Evolutionary conservation across 1,140 invertebrate species (phyloP).

Genomic region (Leptinotarsa texana): DNA sequence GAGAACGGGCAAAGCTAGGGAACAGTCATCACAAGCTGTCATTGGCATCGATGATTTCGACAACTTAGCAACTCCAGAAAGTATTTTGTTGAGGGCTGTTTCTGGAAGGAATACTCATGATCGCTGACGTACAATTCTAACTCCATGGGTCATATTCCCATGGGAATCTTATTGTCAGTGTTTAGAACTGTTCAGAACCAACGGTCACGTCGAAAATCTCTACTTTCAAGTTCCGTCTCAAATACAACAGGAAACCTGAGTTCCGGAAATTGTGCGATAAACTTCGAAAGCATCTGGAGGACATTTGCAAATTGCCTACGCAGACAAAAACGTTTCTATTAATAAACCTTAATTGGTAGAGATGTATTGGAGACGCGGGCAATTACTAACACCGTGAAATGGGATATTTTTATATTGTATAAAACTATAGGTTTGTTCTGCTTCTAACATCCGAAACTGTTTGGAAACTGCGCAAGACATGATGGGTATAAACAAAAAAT

Average conservation of each 20-base stretch:
- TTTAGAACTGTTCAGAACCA: conserved; percentile 92
- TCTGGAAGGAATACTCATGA: conserved; percentile 98
- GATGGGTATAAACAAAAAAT: too few species aligned
- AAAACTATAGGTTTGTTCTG: too few species aligned
- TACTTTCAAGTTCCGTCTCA: conserved; percentile 97
- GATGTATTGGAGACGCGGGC: too few species aligned
- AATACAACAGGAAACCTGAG: conserved; percentile 97
- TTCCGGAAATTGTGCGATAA: conserved; percentile 98
- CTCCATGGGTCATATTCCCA: conserved; percentile 99
- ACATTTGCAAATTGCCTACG: conserved; percentile 84
- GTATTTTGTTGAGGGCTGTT: conserved; percentile 88
- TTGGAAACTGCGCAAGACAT: too few species aligned
- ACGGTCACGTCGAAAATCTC: conserved; percentile 90
- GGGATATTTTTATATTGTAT: too few species aligned
- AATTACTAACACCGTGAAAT: too few species aligned
- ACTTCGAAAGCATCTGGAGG: conserved; percentile 89
- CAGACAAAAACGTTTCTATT: conserved; percentile 80
- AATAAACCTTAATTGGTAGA: conserved; percentile 80
- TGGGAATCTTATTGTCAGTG: conserved; percentile 99
- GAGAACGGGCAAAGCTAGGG: conserved; percentile 90
- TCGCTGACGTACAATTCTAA: conserved; percentile 93
- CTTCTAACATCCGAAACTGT: too few species aligned
- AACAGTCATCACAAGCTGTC: conserved; percentile 91
- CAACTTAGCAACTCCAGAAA: conserved; percentile 95
- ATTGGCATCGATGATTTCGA: conserved; percentile 98